Percentiles rank a stretch among this genome's conserved stretches.
Conservation (phyloP, 2,113 vertebrate species). For the Actenoides hombroni region DNA sequence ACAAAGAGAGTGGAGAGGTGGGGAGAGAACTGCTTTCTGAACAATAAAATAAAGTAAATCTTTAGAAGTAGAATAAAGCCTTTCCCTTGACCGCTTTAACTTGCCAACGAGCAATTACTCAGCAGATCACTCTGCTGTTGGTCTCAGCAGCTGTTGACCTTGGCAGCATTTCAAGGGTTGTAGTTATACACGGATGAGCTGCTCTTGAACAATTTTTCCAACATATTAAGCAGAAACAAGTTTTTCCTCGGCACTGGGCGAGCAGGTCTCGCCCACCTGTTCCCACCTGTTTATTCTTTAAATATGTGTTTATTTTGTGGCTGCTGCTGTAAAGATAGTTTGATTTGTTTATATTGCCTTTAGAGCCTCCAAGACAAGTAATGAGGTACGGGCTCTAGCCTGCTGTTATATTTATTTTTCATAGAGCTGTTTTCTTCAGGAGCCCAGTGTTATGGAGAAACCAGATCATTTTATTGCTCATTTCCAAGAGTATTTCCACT, state of each 20-base stretch:
- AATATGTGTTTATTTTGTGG: conserved; percentile 10
- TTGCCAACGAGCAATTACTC: conserved; percentile 42
- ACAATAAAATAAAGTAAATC: conserved; percentile 46
- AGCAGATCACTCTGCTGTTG: conserved; percentile 13
- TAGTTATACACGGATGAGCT: conserved; percentile 10
- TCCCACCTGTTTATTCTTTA: conserved; percentile 47
- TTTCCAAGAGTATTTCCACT: background rate
- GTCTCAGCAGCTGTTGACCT: conserved; percentile 11
- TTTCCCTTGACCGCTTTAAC: conserved; percentile 37
- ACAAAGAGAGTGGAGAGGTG: background rate
- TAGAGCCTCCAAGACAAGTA: background rate
- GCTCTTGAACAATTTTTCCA: conserved; percentile 51
- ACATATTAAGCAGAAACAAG: conserved; percentile 42
- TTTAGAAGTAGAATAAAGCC: conserved; percentile 36
- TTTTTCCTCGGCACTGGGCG: conserved; percentile 6
- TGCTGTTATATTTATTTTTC: conserved; percentile 20
- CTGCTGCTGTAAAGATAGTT: conserved; percentile 18
- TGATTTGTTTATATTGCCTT: conserved; percentile 46
- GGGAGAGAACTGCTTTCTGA: background rate
- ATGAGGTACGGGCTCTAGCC: background rate
- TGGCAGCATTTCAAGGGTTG: conserved; percentile 17
- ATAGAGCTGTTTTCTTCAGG: conserved; percentile 5
- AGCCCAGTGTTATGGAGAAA: background rate
- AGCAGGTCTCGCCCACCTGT: background rate
- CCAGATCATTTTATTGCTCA: background rate